These are phyloP conservation scores for Diglossa brunneiventris DNA, from an alignment of 2,113 vertebrate species.

Conservation along the genomic window DNA sequence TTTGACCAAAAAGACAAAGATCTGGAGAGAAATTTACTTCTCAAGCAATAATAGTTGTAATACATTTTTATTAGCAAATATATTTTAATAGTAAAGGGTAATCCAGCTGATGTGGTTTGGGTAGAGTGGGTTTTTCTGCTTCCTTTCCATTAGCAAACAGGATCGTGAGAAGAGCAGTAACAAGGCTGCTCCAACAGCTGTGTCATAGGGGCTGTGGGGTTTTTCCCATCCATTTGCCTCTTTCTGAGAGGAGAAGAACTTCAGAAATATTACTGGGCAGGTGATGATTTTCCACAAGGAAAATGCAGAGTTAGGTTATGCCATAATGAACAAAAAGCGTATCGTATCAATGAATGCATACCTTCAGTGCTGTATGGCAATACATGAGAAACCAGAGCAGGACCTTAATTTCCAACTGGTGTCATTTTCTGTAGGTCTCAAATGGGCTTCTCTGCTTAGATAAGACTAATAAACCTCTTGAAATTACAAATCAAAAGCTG, in stretches of 20 bases:
- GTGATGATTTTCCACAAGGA: constrained; percentile 26
- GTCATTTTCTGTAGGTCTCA: constrained; percentile 66
- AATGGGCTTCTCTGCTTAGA: constrained; percentile 67
- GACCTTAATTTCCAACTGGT: constrained; percentile 52
- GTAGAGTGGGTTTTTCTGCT: neutral
- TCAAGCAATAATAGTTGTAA: neutral
- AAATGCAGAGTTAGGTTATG: neutral
- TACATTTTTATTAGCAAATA: neutral
- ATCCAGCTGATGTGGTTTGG: neutral
- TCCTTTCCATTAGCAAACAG: neutral
- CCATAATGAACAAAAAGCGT: neutral
- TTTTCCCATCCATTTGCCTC: neutral
- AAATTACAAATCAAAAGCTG: constrained; percentile 75
- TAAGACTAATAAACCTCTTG: constrained; percentile 74
- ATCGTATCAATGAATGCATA: neutral
- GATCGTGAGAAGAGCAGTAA: neutral
- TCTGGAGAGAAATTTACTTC: neutral
- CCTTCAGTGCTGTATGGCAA: neutral
- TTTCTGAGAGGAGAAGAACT: neutral
- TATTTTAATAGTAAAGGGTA: neutral
- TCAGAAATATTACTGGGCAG: neutral
- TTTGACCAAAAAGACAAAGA: neutral
- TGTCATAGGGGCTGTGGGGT: neutral
- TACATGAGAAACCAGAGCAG: neutral
- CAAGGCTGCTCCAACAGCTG: neutral